These are phyloP conservation scores for Spodoptera exigua DNA, from an alignment of 2,888 invertebrate species.

Conservation along the genomic window DNA sequence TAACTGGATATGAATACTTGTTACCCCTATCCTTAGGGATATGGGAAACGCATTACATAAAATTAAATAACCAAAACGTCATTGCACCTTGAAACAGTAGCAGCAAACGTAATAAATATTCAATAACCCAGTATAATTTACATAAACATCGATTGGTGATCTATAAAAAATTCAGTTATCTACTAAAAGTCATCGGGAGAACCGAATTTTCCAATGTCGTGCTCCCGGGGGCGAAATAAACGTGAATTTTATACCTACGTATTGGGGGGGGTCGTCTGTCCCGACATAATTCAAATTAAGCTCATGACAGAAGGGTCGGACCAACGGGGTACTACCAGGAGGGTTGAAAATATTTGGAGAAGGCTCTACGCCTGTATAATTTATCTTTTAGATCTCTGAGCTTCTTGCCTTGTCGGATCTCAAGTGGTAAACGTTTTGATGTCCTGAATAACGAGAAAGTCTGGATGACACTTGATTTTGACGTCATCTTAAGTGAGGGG, in stretches of 20 bases:
- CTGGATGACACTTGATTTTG: slow-evolving; percentile 38
- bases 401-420: slow-evolving; percentile 40
- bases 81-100: too few species aligned
- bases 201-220: slow-evolving; percentile 62
- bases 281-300: slow-evolving; percentile 86
- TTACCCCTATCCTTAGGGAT: too few species aligned
- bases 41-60: too few species aligned
- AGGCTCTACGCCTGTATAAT: slow-evolving; percentile 40
- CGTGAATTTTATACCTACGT: slow-evolving; percentile 76
- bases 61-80: too few species aligned
- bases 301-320: slow-evolving; percentile 79
- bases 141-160: slow-evolving; percentile 23
- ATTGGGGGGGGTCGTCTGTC: slow-evolving; percentile 73
- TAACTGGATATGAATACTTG: too few species aligned
- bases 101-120: too few species aligned
- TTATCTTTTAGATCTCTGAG: slow-evolving; percentile 44
- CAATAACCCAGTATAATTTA: slow-evolving; percentile 4
- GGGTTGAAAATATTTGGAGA: slow-evolving; percentile 51
- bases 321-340: slow-evolving; percentile 55
- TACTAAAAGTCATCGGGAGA: slow-evolving; percentile 67
- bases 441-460: slow-evolving; percentile 45
- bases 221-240: slow-evolving; percentile 67
- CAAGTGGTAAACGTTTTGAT: slow-evolving; percentile 47
- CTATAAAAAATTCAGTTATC: slow-evolving; percentile 63
- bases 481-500: slow-evolving; percentile 13